phyloP scores from a whole-genome alignment of 2,113 vertebrate species.

The Gopherus flavomarginatus region DNA sequence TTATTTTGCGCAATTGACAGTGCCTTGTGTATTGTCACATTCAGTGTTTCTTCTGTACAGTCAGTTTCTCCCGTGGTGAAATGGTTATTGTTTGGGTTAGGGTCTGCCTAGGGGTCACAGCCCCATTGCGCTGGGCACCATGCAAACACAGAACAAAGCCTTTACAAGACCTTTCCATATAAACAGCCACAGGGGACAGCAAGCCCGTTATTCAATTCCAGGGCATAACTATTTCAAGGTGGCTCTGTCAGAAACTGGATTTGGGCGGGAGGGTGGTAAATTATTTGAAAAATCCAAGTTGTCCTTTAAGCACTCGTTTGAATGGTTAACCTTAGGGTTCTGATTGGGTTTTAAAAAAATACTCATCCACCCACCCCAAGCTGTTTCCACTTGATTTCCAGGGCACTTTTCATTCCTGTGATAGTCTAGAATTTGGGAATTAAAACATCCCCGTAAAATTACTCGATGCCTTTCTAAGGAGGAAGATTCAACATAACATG shows the following conservation, averaged over 20 bases:
- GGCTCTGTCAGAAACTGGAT: background rate
- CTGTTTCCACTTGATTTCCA: background rate
- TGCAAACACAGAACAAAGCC: accelerated
- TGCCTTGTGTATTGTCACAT: accelerated
- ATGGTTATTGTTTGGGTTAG: background rate
- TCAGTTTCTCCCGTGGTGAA: background rate
- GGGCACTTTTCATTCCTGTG: background rate
- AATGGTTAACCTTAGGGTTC: background rate
- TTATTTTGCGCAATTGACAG: background rate
- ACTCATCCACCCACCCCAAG: too few species aligned
- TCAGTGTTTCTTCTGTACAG: background rate
- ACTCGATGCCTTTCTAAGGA: accelerated
- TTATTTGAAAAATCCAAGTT: background rate
- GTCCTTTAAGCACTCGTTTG: background rate
- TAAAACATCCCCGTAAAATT: background rate
- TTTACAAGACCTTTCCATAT: background rate
- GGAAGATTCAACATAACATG: accelerated
- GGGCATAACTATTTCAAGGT: background rate
- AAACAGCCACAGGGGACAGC: accelerated
- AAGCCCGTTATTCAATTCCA: background rate
- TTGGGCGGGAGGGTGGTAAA: background rate
- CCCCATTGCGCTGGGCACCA: accelerated
- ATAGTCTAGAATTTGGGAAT: background rate
- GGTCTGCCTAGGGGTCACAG: accelerated
- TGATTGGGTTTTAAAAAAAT: background rate